These are phyloP conservation scores for Drosophila oshimai DNA, from an alignment of 1,140 invertebrate genomes.

Conservation along the genomic window DNA sequence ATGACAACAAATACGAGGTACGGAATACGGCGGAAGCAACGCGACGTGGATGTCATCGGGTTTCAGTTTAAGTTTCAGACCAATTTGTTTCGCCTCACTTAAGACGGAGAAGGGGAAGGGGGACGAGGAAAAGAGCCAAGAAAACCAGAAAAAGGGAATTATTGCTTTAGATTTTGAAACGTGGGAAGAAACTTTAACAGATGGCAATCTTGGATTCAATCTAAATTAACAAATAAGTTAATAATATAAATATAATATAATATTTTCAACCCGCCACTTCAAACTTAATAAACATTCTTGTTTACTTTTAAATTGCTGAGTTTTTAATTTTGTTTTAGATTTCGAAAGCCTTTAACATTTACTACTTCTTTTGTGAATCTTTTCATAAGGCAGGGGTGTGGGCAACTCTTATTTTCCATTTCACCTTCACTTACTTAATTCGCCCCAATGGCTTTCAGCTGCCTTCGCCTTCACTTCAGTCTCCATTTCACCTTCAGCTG, in stretches of 20 bases:
- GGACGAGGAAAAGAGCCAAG: background rate
- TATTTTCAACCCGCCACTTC: too few species aligned
- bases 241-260: too few species aligned
- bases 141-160: background rate
- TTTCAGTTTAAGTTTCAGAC: conserved; percentile 67
- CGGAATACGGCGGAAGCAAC: conserved; percentile 46
- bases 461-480: too few species aligned
- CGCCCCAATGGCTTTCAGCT: too few species aligned
- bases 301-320: too few species aligned
- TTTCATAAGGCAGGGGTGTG: too few species aligned
- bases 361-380: too few species aligned
- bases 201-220: background rate
- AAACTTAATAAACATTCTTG: too few species aligned
- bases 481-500: background rate
- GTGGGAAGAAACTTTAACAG: background rate
- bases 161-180: background rate
- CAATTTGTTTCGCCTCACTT: conserved; percentile 51
- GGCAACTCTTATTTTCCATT: too few species aligned
- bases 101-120: conserved; percentile 1
- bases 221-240: background rate
- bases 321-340: too few species aligned
- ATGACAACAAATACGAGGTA: conserved; percentile 25
- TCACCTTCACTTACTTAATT: too few species aligned
- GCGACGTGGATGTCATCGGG: conserved; percentile 52
- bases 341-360: too few species aligned